Percentiles rank a stretch among this genome's conserved stretches.
These are phyloP conservation scores for Propithecus coquereli DNA, from an alignment of 2,113 vertebrate genomes.

Conservation along the genomic window DNA sequence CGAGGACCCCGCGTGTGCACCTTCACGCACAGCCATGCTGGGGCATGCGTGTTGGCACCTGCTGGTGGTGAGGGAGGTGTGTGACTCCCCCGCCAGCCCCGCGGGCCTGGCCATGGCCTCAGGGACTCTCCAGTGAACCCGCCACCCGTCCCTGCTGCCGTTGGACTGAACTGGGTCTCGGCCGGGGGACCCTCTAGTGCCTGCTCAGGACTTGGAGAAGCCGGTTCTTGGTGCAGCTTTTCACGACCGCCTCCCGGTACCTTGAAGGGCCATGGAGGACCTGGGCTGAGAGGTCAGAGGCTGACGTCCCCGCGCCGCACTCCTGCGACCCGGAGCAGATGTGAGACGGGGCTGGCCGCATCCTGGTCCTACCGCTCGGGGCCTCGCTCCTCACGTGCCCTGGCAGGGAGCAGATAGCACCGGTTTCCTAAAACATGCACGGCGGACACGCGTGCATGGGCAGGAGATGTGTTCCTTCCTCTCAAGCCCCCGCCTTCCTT, in stretches of 20 bases:
- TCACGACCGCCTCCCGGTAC: accelerated
- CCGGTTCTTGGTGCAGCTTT: accelerated
- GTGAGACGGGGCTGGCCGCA: neutral
- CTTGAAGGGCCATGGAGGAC: neutral
- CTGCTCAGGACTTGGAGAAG: neutral
- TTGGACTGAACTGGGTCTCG: neutral
- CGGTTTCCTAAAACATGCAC: neutral
- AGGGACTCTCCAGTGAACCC: neutral
- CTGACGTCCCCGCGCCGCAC: accelerated
- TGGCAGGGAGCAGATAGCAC: neutral
- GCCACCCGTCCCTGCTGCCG: neutral
- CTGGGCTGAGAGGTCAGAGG: neutral
- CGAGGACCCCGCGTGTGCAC: accelerated
- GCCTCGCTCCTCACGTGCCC: neutral
- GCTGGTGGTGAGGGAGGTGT: neutral
- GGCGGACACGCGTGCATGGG: neutral
- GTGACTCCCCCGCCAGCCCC: accelerated
- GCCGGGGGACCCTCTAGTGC: neutral
- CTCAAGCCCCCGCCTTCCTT: neutral
- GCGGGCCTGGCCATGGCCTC: accelerated
- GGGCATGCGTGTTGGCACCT: neutral
- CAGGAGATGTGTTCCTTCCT: neutral
- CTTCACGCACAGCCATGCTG: accelerated
- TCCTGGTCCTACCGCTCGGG: accelerated
- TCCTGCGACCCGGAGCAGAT: neutral